These are phyloP conservation scores for Columba livia DNA, from an alignment of 2,113 vertebrate species.

Conservation along the genomic window DNA sequence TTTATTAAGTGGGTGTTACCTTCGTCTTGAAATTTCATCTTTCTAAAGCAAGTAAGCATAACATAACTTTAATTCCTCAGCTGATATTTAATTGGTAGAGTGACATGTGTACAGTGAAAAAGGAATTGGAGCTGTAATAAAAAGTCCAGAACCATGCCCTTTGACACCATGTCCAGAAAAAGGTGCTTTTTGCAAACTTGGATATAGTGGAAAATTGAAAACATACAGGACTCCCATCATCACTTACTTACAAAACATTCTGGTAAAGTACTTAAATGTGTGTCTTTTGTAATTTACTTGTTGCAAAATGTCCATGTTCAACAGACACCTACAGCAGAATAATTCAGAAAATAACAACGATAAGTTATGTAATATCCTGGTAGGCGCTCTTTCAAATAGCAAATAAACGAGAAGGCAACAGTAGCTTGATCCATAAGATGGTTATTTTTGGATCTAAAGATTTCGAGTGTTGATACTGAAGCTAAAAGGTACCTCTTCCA, in stretches of 20 bases:
- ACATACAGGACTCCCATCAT: rapidly evolving
- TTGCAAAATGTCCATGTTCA: neutral
- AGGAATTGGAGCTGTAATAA: neutral
- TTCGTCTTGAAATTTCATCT: neutral
- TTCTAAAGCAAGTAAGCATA: neutral
- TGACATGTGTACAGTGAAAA: neutral
- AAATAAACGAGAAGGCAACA: neutral
- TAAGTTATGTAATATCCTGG: neutral
- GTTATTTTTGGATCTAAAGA: neutral
- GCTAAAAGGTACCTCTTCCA: neutral
- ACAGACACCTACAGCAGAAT: neutral
- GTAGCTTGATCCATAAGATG: neutral
- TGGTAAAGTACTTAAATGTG: neutral
- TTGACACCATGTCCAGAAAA: neutral
- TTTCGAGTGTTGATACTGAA: neutral
- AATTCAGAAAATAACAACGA: neutral
- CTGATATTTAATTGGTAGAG: neutral
- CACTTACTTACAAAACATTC: neutral
- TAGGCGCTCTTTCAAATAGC: neutral
- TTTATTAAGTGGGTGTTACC: neutral
- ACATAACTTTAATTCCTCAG: neutral
- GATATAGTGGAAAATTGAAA: neutral
- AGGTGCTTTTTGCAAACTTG: neutral
- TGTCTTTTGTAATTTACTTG: neutral
- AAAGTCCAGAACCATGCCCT: neutral